These are phyloP conservation scores for Antechinus flavipes DNA, from an alignment of 2,113 vertebrate species.

Conservation along the genomic window DNA sequence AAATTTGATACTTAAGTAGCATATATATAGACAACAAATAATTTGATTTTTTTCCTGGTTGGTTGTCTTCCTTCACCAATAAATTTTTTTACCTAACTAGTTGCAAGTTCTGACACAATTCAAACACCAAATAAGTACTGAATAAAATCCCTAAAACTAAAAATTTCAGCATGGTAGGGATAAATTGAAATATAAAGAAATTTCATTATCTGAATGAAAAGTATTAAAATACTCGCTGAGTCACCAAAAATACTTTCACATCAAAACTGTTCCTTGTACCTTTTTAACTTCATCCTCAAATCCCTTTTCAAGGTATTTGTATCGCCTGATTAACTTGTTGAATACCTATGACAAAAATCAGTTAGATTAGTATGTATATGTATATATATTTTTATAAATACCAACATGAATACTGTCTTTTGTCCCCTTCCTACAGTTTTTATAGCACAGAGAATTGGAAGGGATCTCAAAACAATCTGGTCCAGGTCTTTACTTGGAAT, in stretches of 20 bases:
- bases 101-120: neutral
- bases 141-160: neutral
- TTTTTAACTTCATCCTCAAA: conserved; percentile 99
- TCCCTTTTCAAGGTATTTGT: conserved; percentile 99
- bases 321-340: conserved; percentile 99
- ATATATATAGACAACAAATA: neutral
- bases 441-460: neutral
- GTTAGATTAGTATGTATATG: neutral
- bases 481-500: neutral
- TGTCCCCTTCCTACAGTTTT: neutral
- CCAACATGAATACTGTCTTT: neutral
- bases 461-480: neutral
- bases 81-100: neutral
- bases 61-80: neutral
- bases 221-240: neutral
- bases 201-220: neutral
- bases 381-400: neutral
- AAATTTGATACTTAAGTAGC: neutral
- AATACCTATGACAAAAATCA: conserved; percentile 90
- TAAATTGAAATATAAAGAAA: neutral
- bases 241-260: neutral
- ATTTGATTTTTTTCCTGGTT: neutral
- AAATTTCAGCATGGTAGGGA: neutral
- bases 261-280: conserved; percentile 82
- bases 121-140: neutral